These are phyloP conservation scores for Orbicella faveolata DNA, from an alignment of 64 coral and sea anemone genomes.

Conservation along the genomic window DNA sequence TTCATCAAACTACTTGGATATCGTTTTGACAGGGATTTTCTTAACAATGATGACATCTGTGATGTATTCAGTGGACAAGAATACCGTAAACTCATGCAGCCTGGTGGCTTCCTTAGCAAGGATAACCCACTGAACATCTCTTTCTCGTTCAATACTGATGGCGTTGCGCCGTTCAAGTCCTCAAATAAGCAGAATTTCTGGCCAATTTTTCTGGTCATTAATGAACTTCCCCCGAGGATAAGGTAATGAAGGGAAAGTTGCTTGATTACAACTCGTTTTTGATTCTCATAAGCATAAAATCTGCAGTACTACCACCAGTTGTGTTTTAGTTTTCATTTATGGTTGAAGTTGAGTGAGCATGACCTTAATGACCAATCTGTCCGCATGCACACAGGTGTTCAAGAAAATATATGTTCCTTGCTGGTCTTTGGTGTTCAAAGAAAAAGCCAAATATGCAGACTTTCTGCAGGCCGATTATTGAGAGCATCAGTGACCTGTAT, in stretches of 20 bases:
- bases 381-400: constrained; percentile 31
- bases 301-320: too few species aligned
- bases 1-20: constrained; percentile 51
- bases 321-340: neutral
- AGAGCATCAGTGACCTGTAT: constrained; percentile 27
- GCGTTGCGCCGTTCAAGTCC: constrained; percentile 38
- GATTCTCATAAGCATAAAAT: too few species aligned
- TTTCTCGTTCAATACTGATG: constrained; percentile 49
- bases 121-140: constrained; percentile 44
- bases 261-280: neutral
- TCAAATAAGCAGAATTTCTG: constrained; percentile 53
- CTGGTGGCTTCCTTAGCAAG: constrained; percentile 46
- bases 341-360: neutral
- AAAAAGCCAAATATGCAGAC: constrained; percentile 34
- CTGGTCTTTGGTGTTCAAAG: constrained; percentile 55
- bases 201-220: constrained; percentile 59
- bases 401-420: constrained; percentile 54
- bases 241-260: constrained; percentile 9
- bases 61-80: constrained; percentile 56
- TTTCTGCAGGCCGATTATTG: neutral
- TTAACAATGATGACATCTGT: constrained; percentile 12
- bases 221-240: constrained; percentile 56
- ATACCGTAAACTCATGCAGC: constrained; percentile 49
- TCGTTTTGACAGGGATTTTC: constrained; percentile 39
- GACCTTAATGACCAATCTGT: neutral